These are phyloP conservation scores for Barypeithes pellucidus DNA, from an alignment of 2,888 invertebrate genomes.

Conservation along the genomic window DNA sequence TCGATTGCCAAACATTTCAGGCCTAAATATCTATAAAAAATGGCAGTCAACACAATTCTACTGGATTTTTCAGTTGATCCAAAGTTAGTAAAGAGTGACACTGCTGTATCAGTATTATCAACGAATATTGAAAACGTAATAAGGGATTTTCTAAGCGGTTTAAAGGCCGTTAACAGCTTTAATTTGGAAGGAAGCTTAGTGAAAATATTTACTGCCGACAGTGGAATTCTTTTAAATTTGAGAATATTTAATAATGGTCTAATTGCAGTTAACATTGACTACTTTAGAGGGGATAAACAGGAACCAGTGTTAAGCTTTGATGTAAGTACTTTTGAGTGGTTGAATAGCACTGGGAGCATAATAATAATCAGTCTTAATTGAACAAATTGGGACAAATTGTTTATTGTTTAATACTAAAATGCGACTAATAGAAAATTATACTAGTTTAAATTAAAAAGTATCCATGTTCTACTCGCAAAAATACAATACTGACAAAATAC, in stretches of 20 bases:
- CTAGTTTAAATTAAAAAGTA: too few relatives aligned
- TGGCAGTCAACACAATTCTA: constrained; percentile 87
- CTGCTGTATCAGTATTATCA: constrained; percentile 78
- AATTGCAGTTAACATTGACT: constrained; percentile 88
- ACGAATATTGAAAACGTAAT: constrained; percentile 80
- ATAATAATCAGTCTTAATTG: not conserved
- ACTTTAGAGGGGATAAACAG: constrained; percentile 83
- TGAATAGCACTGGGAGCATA: not conserved
- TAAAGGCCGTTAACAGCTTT: constrained; percentile 80
- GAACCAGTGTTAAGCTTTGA: constrained; percentile 83
- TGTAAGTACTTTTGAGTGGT: constrained; percentile 72
- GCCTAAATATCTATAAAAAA: constrained; percentile 63
- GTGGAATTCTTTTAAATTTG: constrained; percentile 80
- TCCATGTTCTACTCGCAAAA: too few relatives aligned
- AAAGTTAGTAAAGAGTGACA: constrained; percentile 77
- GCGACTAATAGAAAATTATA: too few relatives aligned
- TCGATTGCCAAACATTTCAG: not conserved
- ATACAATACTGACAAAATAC: too few relatives aligned
- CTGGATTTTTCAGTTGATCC: constrained; percentile 86
- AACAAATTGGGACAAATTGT: constrained; percentile 19
- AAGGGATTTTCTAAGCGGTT: constrained; percentile 80
- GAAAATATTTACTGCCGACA: constrained; percentile 81
- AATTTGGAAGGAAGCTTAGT: constrained; percentile 81
- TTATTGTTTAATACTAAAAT: not conserved
- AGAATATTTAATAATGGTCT: constrained; percentile 84